These are phyloP conservation scores for Cheirogaleus medius DNA, from an alignment of 2,113 vertebrate genomes.

Conservation along the genomic window DNA sequence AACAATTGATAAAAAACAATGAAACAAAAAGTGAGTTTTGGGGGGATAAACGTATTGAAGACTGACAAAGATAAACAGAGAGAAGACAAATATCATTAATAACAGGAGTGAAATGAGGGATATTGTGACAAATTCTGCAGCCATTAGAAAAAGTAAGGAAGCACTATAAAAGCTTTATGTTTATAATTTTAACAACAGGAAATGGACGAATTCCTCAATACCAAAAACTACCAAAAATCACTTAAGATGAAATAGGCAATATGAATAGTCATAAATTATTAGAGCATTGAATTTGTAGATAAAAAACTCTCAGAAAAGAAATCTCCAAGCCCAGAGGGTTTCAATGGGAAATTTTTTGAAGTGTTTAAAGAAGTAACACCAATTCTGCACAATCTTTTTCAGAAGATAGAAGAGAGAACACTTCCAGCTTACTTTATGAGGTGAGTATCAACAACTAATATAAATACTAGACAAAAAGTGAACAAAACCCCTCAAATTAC, in stretches of 20 bases:
- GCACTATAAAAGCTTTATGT: not conserved
- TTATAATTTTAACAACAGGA: not conserved
- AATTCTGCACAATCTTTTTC: not conserved
- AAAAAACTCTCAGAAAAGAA: not conserved
- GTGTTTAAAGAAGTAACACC: not conserved
- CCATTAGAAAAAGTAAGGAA: not conserved
- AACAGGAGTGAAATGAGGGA: not conserved
- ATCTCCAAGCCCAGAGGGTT: not conserved
- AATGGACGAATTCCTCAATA: not conserved
- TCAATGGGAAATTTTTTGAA: not conserved
- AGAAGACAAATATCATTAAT: not conserved
- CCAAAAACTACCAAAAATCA: not conserved
- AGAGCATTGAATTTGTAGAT: not conserved
- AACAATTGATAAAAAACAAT: not conserved
- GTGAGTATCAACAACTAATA: not conserved
- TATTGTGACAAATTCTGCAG: not conserved
- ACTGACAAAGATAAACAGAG: not conserved
- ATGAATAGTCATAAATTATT: not conserved
- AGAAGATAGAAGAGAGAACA: not conserved
- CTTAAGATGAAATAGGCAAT: not conserved
- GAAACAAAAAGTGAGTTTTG: not conserved
- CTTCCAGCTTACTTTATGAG: not conserved
- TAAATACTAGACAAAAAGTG: not conserved
- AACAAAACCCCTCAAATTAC: not conserved
- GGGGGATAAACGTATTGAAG: not conserved